A percentile compares a stretch with the other conserved stretches of the same genome.
Conservation (phyloP, 2,113 vertebrate genomes). For the Ochotona curzoniae region DNA sequence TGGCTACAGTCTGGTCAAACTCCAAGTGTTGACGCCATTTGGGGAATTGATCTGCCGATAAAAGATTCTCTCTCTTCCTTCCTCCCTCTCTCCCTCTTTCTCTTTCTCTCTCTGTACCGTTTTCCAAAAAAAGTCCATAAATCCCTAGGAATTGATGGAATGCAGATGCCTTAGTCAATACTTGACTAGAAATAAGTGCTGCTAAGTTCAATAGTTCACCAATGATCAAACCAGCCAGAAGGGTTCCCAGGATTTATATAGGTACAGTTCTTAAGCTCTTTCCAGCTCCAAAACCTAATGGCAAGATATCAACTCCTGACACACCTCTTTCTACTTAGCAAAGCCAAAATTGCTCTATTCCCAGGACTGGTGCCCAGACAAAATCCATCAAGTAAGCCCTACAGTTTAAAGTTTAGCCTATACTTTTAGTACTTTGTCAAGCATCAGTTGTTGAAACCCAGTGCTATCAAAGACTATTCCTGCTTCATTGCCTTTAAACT, state of each 20-base stretch:
- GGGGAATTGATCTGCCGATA: too few relatives aligned
- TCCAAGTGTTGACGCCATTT: too few relatives aligned
- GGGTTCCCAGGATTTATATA: not conserved
- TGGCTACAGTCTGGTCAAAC: too few relatives aligned
- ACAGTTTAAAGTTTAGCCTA: not conserved
- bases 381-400: not conserved
- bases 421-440: conserved; percentile 17
- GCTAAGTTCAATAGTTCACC: not conserved
- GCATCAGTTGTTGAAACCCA: conserved; percentile 2
- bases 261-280: not conserved
- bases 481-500: conserved; percentile 59
- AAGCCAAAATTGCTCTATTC: not conserved
- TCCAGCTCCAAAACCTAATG: not conserved
- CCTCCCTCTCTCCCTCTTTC: too few relatives aligned
- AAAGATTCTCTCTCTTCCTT: too few relatives aligned
- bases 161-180: not conserved
- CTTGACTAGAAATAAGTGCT: not conserved
- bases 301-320: not conserved
- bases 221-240: not conserved
- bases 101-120: too few relatives aligned
- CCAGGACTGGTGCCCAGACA: not conserved
- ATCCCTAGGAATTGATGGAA: not conserved
- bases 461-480: not conserved
- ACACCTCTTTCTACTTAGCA: not conserved
- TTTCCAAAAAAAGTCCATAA: too few relatives aligned